Conservation (phyloP, 2,797 vertebrate species). For the Microtus californicus region DNA sequence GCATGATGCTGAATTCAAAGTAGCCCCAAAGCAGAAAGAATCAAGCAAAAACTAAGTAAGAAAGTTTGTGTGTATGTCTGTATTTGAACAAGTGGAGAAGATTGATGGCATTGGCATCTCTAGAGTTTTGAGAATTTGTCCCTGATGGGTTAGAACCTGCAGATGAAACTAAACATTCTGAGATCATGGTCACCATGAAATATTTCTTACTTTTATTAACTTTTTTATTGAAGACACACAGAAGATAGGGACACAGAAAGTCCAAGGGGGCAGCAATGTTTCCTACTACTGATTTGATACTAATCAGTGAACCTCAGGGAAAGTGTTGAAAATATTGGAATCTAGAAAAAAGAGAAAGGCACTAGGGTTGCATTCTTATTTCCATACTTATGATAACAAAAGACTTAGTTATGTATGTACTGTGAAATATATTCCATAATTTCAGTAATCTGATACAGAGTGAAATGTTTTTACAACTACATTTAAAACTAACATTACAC, state of each 20-base stretch:
- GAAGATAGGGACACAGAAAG: not conserved
- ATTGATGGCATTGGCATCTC: not conserved
- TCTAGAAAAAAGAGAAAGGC: not conserved
- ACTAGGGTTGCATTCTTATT: not conserved
- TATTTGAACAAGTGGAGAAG: not conserved
- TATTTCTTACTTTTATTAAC: not conserved
- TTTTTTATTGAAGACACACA: not conserved
- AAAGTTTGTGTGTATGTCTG: not conserved
- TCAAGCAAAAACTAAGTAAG: not conserved
- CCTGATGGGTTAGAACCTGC: not conserved
- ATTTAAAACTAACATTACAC: not conserved
- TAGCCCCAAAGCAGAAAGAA: not conserved
- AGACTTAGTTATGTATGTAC: not conserved
- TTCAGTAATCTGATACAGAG: not conserved
- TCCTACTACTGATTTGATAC: not conserved
- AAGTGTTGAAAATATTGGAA: accelerated
- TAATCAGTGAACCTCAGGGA: not conserved
- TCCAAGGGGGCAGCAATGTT: no score
- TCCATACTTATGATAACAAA: not conserved
- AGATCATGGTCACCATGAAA: not conserved
- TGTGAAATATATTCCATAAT: not conserved
- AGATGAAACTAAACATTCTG: not conserved
- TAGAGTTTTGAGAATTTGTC: not conserved
- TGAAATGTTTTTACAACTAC: not conserved
- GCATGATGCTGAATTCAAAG: not conserved